Percentiles rank a stretch among this genome's conserved stretches.
phyloP scores from a whole-genome alignment of 2,888 invertebrate genomes.

The Molanna angustata region DNA sequence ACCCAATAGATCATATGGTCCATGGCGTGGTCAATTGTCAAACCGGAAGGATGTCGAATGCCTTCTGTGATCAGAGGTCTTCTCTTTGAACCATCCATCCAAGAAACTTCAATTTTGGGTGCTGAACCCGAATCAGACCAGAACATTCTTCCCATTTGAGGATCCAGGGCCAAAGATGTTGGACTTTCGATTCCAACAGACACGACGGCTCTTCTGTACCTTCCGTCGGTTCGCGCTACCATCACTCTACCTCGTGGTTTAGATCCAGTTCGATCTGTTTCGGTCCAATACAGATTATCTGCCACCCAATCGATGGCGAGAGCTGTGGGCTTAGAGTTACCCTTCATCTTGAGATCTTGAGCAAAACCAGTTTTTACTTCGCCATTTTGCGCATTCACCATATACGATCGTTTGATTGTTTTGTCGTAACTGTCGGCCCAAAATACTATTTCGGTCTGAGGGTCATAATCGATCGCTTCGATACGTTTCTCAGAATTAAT shows the following conservation, averaged over 20 bases:
- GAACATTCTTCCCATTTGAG: conserved; percentile 80
- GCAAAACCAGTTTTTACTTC: conserved; percentile 78
- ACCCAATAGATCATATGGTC: conserved; percentile 93
- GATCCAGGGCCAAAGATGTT: conserved; percentile 85
- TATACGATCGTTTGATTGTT: conserved; percentile 87
- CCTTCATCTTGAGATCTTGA: conserved; percentile 84
- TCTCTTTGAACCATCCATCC: conserved; percentile 95
- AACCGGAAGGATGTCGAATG: conserved; percentile 82
- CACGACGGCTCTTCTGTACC: conserved; percentile 80
- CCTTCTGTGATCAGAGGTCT: conserved; percentile 76
- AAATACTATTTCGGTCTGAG: conserved; percentile 79
- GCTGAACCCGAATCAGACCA: conserved; percentile 92
- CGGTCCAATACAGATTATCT: conserved; percentile 93
- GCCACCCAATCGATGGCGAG: conserved; percentile 93
- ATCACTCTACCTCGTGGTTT: conserved; percentile 79
- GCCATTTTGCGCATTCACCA: conserved; percentile 76
- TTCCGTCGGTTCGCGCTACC: conserved; percentile 85
- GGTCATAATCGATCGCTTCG: conserved; percentile 89
- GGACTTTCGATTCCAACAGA: conserved; percentile 80
- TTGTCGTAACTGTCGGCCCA: conserved; percentile 94
- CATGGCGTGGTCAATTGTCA: conserved; percentile 88
- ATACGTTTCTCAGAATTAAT: conserved; percentile 85
- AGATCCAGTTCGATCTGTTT: conserved; percentile 71
- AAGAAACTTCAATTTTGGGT: conserved; percentile 91
- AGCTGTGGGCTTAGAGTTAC: conserved; percentile 80